phyloP scores from a whole-genome alignment of 2,797 vertebrate genomes.

The Carapus acus region DNA sequence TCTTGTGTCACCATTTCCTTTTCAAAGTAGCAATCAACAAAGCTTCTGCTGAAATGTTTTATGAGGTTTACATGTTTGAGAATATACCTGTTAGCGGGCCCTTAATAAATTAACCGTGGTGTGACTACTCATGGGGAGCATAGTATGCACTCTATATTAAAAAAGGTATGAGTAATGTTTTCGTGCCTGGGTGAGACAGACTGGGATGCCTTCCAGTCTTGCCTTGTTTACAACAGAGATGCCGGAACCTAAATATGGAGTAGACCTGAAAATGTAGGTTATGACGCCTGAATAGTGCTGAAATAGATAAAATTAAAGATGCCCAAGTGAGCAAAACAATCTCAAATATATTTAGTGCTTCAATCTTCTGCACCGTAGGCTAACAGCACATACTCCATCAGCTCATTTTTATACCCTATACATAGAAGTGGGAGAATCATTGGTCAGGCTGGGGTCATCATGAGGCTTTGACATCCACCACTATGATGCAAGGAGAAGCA shows the following conservation, averaged over 20 bases:
- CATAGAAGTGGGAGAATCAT: constrained; percentile 55
- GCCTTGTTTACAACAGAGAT: constrained; percentile 4
- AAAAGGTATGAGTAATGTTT: constrained; percentile 21
- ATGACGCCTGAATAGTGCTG: neutral
- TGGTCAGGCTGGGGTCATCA: constrained; percentile 40
- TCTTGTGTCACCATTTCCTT: constrained; percentile 52
- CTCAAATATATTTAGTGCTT: constrained; percentile 11
- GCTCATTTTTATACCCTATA: constrained; percentile 58
- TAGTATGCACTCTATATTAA: constrained; percentile 19
- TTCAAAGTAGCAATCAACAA: constrained; percentile 56
- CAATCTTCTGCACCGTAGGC: constrained; percentile 20
- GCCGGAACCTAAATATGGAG: constrained; percentile 1
- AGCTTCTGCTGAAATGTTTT: constrained; percentile 56
- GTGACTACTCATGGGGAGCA: constrained; percentile 47
- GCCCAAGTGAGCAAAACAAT: constrained; percentile 13
- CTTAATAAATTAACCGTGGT: constrained; percentile 41
- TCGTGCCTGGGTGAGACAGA: constrained; percentile 14
- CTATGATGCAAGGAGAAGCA: constrained; percentile 72
- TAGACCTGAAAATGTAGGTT: neutral
- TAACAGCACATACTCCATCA: constrained; percentile 34
- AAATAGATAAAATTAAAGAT: constrained; percentile 1
- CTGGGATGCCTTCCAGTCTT: constrained; percentile 25
- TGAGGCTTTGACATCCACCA: constrained; percentile 53
- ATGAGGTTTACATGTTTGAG: constrained; percentile 28
- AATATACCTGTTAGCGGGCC: constrained; percentile 41